Conservation (phyloP, 2,888 invertebrate species). For the Romanomermis culicivorax region DNA sequence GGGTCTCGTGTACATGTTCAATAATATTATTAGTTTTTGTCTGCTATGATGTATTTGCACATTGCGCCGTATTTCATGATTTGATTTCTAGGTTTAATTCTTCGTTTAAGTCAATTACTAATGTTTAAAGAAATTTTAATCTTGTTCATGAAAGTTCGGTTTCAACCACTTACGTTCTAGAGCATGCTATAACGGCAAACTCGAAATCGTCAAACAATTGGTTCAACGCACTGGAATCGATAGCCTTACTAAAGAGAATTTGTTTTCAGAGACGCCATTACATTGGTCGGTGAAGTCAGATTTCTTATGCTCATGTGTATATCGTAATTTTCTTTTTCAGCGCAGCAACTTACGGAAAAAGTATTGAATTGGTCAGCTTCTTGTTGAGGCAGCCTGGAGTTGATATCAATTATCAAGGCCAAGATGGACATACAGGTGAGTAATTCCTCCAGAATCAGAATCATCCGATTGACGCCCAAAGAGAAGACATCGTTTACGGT, state of each 20-base stretch:
- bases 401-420: slow-evolving; percentile 33
- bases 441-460: background rate
- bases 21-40: too few species aligned
- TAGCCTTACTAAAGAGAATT: slow-evolving; percentile 30
- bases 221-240: slow-evolving; percentile 25
- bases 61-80: too few species aligned
- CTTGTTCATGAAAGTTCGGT: too few species aligned
- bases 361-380: slow-evolving; percentile 32
- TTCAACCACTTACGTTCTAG: too few species aligned
- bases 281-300: slow-evolving; percentile 23
- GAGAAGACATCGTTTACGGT: too few species aligned
- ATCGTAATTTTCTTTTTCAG: slow-evolving; percentile 17
- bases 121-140: too few species aligned
- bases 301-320: background rate
- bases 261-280: slow-evolving; percentile 34
- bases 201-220: slow-evolving; percentile 31
- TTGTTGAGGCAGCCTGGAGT: slow-evolving; percentile 31
- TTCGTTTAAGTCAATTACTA: too few species aligned
- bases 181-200: slow-evolving; percentile 24
- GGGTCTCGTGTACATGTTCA: too few species aligned
- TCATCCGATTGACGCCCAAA: too few species aligned
- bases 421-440: slow-evolving; percentile 34
- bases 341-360: slow-evolving; percentile 33
- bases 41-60: too few species aligned
- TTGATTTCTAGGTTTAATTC: too few species aligned